These are phyloP conservation scores for Orgyia antiqua DNA, from an alignment of 2,888 invertebrate species.

Conservation along the genomic window DNA sequence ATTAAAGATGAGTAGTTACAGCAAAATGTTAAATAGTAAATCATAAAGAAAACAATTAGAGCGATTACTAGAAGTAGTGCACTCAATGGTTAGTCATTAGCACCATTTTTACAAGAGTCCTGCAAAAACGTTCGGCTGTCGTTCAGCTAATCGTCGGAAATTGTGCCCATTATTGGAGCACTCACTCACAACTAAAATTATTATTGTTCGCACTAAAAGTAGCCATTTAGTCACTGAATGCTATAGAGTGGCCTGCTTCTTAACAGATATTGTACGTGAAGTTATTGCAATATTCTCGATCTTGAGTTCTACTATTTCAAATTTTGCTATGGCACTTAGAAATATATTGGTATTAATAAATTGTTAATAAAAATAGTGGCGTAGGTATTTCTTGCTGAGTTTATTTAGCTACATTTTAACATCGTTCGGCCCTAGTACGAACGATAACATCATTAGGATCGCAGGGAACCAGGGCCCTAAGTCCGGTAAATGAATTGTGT, in stretches of 20 bases:
- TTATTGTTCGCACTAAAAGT: slow-evolving; percentile 75
- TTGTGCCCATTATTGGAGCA: slow-evolving; percentile 72
- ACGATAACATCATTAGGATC: too few species aligned
- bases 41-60: neutral
- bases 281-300: slow-evolving; percentile 15
- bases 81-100: slow-evolving; percentile 47
- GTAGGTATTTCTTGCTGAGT: too few species aligned
- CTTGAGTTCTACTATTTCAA: too few species aligned
- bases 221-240: slow-evolving; percentile 65
- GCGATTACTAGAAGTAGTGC: slow-evolving; percentile 42
- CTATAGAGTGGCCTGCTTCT: slow-evolving; percentile 34
- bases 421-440: too few species aligned
- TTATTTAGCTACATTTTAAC: too few species aligned
- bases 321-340: too few species aligned
- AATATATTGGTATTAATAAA: too few species aligned
- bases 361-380: too few species aligned
- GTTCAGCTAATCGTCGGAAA: slow-evolving; percentile 73
- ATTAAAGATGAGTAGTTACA: neutral
- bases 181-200: slow-evolving; percentile 71
- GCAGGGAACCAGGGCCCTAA: too few species aligned
- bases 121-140: slow-evolving; percentile 52
- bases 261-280: slow-evolving; percentile 30
- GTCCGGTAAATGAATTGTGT: too few species aligned
- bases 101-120: slow-evolving; percentile 64
- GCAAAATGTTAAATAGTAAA: slow-evolving; percentile 1